A percentile compares a stretch with the other conserved stretches of the same genome.
Evolutionary conservation across 2,888 invertebrate genomes (phyloP).

Genomic region (Orthonychiurus folsomi): DNA sequence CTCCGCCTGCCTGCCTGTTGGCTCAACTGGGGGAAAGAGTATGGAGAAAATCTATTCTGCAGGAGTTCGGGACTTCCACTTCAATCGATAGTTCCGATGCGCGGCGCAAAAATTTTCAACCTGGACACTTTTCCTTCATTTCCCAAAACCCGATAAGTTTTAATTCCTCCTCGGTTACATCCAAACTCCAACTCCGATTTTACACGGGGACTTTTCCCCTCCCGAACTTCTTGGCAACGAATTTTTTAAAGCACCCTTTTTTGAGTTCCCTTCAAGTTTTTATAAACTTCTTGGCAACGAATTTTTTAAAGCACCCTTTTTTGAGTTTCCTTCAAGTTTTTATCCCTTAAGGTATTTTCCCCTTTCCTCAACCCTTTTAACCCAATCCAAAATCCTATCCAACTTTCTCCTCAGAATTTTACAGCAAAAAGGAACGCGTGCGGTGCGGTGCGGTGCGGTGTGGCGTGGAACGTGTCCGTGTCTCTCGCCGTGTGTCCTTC

Average conservation of each 20-base stretch:
- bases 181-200: not conserved
- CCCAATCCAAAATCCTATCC: constrained; percentile 11
- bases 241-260: not conserved
- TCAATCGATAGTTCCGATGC: constrained; percentile 27
- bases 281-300: not conserved
- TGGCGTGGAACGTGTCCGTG: too few relatives aligned
- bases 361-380: constrained; percentile 18
- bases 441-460: too few relatives aligned
- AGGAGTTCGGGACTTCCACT: not conserved
- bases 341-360: too few relatives aligned
- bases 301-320: not conserved
- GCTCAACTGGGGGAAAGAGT: too few relatives aligned
- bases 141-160: not conserved
- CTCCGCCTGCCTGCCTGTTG: not conserved
- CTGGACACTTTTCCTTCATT: constrained; percentile 15
- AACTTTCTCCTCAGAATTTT: too few relatives aligned
- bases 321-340: not conserved
- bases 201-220: not conserved
- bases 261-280: too few relatives aligned
- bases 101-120: constrained; percentile 32
- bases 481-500: too few relatives aligned
- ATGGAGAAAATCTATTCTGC: not conserved
- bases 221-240: not conserved
- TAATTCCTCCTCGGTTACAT: not conserved
- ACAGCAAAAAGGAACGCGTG: too few relatives aligned